Percentiles rank a stretch among this genome's conserved stretches.
phyloP scores from a whole-genome alignment of 2,888 invertebrate genomes.

The Alloscopus bannaensis region DNA sequence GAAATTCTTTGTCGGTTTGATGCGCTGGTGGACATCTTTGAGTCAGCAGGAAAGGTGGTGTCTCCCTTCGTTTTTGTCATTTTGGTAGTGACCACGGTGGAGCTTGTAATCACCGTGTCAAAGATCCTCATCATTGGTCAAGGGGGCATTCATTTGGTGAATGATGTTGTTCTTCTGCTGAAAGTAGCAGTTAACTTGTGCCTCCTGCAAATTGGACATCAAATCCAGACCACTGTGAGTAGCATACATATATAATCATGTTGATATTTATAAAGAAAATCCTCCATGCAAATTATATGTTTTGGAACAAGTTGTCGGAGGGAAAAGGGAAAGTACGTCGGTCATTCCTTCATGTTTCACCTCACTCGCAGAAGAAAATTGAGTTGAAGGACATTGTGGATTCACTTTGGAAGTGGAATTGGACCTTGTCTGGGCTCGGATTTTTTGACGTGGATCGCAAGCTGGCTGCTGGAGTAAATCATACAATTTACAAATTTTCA shows the following conservation, averaged over 20 bases:
- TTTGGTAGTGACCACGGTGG: conserved; percentile 48
- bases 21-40: conserved; percentile 42
- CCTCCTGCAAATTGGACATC: conserved; percentile 54
- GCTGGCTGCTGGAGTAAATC: conserved; percentile 54
- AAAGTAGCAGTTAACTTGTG: conserved; percentile 47
- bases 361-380: not conserved
- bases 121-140: conserved; percentile 36
- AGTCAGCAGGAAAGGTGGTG: conserved; percentile 32
- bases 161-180: conserved; percentile 30
- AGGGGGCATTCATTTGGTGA: conserved; percentile 22
- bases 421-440: conserved; percentile 51
- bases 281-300: no score
- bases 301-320: conserved; percentile 33
- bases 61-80: conserved; percentile 57
- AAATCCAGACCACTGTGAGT: conserved; percentile 41
- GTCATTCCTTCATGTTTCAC: conserved; percentile 12
- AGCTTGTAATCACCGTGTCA: conserved; percentile 39
- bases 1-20: conserved; percentile 40
- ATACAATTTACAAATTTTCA: conserved; percentile 5
- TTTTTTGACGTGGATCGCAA: conserved; percentile 60
- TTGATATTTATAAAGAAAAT: not conserved
- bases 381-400: conserved; percentile 32
- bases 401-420: conserved; percentile 32
- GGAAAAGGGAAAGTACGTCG: conserved; percentile 22
- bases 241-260: not conserved